Conservation (phyloP, 2,888 invertebrate species). For the Melanotus villosus region DNA sequence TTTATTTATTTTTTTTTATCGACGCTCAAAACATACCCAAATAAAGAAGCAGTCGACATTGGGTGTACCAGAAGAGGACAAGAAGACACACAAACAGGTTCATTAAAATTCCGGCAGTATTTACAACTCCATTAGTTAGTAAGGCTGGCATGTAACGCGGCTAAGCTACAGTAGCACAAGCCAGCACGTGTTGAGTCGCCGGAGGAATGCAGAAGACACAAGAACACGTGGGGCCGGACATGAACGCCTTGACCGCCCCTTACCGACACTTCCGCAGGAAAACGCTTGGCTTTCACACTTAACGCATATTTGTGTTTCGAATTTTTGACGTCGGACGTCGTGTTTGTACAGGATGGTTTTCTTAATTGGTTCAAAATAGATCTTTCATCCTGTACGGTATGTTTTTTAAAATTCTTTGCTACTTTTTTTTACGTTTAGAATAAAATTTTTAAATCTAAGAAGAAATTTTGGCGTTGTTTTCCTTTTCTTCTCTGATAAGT, state of each 20-base stretch:
- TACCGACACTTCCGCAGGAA: conserved; percentile 48
- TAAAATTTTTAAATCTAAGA: too few relatives aligned
- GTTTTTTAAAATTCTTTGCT: too few relatives aligned
- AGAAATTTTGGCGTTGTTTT: too few relatives aligned
- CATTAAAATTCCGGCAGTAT: conserved; percentile 40
- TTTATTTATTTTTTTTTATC: too few relatives aligned
- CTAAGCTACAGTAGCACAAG: conserved; percentile 44
- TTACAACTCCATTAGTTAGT: conserved; percentile 45
- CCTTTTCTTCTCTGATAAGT: too few relatives aligned
- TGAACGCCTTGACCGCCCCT: conserved; percentile 40
- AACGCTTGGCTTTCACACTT: conserved; percentile 28
- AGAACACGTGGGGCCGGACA: conserved; percentile 39
- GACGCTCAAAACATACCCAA: too few relatives aligned
- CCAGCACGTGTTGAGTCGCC: conserved; percentile 42
- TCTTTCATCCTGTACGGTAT: too few relatives aligned
- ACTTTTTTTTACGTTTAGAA: too few relatives aligned
- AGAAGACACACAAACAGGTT: conserved; percentile 24
- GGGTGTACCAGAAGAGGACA: conserved; percentile 10
- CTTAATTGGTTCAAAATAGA: too few relatives aligned
- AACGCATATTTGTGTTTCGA: conserved; percentile 20
- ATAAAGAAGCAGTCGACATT: conserved; percentile 2
- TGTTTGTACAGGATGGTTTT: too few relatives aligned
- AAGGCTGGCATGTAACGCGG: conserved; percentile 37
- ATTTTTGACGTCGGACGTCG: conserved; percentile 10
- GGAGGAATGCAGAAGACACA: conserved; percentile 37